Evolutionary conservation across 2,888 invertebrate genomes (phyloP), one percentile per base, ranked within the genome.

Genomic region (Eupithecia exiguata): DNA sequence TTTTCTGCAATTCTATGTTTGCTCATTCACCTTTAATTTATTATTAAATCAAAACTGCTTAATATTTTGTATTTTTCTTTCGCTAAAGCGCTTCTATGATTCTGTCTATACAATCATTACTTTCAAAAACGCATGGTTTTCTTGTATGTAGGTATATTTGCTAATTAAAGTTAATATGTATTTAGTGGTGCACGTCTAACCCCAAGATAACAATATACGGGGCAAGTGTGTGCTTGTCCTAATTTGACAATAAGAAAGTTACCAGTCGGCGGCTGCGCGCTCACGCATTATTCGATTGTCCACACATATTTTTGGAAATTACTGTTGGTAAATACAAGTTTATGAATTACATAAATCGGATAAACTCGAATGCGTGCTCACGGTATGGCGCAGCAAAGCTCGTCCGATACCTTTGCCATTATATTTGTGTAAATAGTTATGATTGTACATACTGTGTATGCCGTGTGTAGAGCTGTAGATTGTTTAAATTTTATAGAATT

Each of bases 401-500:
- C 82, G 83, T 84, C 84, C 77, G 82, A 85, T 82, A 84, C 82
- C 85, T 89, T 87, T 88, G 89, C 89, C 88, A 88, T 88, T 88
- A 86, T 90, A 88, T 88, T 74, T 88, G 86, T 94, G 92, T 93
- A 92, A 88, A 93, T 93, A 93, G 86, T 87, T 87, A 88, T 83
- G 84, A 88, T 84, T 94, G 94, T 94, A 94, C 92, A 94, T 93
- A 93, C 92, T 91, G 87, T 92, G 92, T 93, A 93, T 93, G 93
- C 89, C 88, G 89, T 90, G 89, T 89, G 90, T 93, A 92, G 90
- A 84, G 86, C 85, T 88, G 90, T 93, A 93, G 92, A 89, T 90
- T 88, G 89, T 91, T 91, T 90, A 89, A 90, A 85, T 83, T 89
- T 88, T 85, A 86, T 92, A 92, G 89, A 82, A 74, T 84, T 85